Evolutionary conservation across 2,797 vertebrate species (phyloP).

Genomic region (Peromyscus eremicus): DNA sequence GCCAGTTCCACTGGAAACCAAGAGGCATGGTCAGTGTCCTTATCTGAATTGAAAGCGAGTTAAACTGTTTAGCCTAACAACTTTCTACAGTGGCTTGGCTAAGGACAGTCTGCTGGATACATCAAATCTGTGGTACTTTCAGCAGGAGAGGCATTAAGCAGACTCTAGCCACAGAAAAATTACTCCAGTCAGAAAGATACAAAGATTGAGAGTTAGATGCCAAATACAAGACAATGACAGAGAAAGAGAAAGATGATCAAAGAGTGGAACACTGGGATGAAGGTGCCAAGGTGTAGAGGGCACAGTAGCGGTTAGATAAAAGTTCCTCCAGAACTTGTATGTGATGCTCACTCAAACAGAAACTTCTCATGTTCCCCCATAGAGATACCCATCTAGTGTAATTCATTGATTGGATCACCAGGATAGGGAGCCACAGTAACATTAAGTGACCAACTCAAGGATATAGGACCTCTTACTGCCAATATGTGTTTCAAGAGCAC

Average conservation of each 20-base stretch:
- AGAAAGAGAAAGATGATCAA: too few relatives aligned
- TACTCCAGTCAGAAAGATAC: background rate
- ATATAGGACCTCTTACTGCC: background rate
- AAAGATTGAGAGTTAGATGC: background rate
- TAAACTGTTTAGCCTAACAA: background rate
- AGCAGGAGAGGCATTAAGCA: background rate
- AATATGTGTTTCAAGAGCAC: background rate
- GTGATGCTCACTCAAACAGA: background rate
- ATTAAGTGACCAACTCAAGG: conserved; percentile 15
- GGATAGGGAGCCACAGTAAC: background rate
- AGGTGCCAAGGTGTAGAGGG: background rate
- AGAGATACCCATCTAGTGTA: background rate
- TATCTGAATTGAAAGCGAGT: background rate
- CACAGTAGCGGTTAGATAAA: background rate
- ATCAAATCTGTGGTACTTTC: background rate
- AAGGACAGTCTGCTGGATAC: background rate
- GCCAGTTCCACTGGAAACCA: background rate
- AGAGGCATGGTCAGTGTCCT: background rate
- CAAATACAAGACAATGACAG: background rate
- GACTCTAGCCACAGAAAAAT: background rate
- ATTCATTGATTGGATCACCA: background rate
- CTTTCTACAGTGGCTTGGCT: background rate
- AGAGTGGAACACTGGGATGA: background rate
- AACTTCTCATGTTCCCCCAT: background rate
- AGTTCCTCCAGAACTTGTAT: background rate